Evolutionary conservation across 2,113 vertebrate genomes (phyloP).

Genomic region (Columba livia): DNA sequence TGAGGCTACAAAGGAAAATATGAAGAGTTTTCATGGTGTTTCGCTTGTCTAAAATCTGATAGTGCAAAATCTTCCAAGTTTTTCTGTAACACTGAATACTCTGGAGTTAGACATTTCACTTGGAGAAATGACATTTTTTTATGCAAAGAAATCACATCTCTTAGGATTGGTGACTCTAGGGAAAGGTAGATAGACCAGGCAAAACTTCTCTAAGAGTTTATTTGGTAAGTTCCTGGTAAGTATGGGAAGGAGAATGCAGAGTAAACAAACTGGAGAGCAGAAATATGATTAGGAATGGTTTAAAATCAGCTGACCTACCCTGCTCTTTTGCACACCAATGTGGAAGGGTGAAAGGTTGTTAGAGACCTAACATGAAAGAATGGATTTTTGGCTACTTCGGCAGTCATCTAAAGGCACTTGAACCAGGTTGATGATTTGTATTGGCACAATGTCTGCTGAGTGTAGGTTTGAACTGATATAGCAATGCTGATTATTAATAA

Average conservation of each 20-base stretch:
- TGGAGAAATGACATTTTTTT: background rate
- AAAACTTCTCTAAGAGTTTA: background rate
- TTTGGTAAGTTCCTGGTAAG: background rate
- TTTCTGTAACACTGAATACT: background rate
- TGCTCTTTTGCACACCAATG: accelerated
- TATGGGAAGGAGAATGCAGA: background rate
- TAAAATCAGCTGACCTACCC: background rate
- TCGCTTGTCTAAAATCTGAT: background rate
- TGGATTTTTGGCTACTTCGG: background rate
- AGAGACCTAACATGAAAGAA: background rate
- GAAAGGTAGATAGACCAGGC: background rate
- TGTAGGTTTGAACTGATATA: background rate
- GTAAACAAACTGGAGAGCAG: background rate
- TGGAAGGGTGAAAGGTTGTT: background rate
- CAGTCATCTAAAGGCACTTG: background rate
- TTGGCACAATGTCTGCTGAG: background rate
- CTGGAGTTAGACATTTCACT: background rate
- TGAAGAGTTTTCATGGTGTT: background rate
- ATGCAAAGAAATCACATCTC: background rate
- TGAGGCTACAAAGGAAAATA: background rate
- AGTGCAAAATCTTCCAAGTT: background rate
- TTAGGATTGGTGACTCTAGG: background rate
- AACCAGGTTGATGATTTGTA: background rate
- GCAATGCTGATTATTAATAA: background rate
- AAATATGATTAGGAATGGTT: background rate